Evolutionary conservation across 2,113 vertebrate genomes (phyloP).

Genomic region (Cololabis saira): DNA sequence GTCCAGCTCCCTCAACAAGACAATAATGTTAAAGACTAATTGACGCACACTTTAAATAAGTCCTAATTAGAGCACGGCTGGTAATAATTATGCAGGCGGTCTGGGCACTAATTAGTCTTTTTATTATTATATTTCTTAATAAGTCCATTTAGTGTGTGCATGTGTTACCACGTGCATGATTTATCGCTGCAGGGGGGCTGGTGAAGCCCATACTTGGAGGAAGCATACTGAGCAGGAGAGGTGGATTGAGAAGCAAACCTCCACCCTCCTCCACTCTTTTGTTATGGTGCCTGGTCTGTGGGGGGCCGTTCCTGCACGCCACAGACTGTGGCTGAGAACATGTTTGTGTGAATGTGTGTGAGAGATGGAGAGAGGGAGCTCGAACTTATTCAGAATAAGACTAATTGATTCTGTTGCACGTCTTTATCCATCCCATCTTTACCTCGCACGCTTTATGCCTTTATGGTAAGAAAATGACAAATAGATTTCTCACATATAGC

Average conservation of each 20-base stretch:
- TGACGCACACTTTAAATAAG: conserved; percentile 88
- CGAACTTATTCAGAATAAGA: conserved; percentile 51
- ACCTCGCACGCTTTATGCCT: conserved; percentile 13
- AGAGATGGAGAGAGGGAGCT: conserved; percentile 8
- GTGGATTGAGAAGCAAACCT: conserved; percentile 39
- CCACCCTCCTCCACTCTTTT: conserved; percentile 76
- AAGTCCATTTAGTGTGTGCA: conserved; percentile 68
- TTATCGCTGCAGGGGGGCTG: conserved; percentile 86
- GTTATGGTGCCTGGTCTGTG: conserved; percentile 85
- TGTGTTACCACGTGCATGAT: conserved; percentile 81
- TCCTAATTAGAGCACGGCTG: conserved; percentile 90
- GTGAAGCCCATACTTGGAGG: conserved; percentile 86
- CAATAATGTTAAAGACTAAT: conserved; percentile 86
- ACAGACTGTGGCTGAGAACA: no score
- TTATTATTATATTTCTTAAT: conserved; percentile 31
- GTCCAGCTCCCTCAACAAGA: conserved; percentile 63
- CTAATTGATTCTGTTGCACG: conserved; percentile 76
- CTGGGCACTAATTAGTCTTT: conserved; percentile 88
- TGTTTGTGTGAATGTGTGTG: neutral
- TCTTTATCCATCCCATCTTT: conserved; percentile 49
- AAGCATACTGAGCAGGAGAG: conserved; percentile 49
- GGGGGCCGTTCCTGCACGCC: conserved; percentile 66
- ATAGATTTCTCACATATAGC: conserved; percentile 68
- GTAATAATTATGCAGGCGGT: conserved; percentile 90
- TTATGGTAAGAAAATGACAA: conserved; percentile 55